Conservation (phyloP, 2,888 invertebrate genomes). For the Lepidochitona cinerea region DNA sequence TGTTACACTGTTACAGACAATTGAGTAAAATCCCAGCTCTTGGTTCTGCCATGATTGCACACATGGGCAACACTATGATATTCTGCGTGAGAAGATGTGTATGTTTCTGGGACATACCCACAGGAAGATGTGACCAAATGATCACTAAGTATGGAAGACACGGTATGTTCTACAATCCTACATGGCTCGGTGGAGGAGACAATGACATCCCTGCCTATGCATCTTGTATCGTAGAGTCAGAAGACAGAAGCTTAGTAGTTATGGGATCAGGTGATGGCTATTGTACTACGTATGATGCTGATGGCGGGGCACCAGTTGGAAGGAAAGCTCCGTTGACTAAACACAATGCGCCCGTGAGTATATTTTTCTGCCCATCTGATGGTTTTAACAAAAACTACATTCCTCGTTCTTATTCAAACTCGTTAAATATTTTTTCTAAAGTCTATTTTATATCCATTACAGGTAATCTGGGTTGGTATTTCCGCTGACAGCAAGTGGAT, state of each 20-base stretch:
- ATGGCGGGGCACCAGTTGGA: slow-evolving; percentile 44
- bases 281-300: slow-evolving; percentile 43
- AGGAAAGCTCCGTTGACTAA: slow-evolving; percentile 41
- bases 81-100: slow-evolving; percentile 35
- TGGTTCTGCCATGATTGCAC: slow-evolving; percentile 39
- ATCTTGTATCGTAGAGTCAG: slow-evolving; percentile 31
- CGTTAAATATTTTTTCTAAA: background rate
- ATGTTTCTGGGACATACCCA: slow-evolving; percentile 58
- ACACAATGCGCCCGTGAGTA: slow-evolving; percentile 48
- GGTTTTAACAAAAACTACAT: background rate
- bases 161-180: slow-evolving; percentile 51
- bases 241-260: slow-evolving; percentile 33
- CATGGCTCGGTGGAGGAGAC: slow-evolving; percentile 42
- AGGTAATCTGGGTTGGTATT: slow-evolving; percentile 40
- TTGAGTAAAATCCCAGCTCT: slow-evolving; percentile 56
- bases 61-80: slow-evolving; percentile 48
- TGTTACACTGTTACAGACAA: slow-evolving; percentile 44
- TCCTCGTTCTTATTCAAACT: background rate
- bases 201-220: slow-evolving; percentile 15
- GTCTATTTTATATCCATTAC: slow-evolving; percentile 10
- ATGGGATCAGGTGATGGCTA: slow-evolving; percentile 58
- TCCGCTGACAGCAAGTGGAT: slow-evolving; percentile 45
- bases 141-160: slow-evolving; percentile 31
- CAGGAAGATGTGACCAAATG: slow-evolving; percentile 56
- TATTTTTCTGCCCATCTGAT: background rate